Base-by-base conservation (phyloP, 1,140 invertebrate species). In the Drosophila oshimai region DNA sequence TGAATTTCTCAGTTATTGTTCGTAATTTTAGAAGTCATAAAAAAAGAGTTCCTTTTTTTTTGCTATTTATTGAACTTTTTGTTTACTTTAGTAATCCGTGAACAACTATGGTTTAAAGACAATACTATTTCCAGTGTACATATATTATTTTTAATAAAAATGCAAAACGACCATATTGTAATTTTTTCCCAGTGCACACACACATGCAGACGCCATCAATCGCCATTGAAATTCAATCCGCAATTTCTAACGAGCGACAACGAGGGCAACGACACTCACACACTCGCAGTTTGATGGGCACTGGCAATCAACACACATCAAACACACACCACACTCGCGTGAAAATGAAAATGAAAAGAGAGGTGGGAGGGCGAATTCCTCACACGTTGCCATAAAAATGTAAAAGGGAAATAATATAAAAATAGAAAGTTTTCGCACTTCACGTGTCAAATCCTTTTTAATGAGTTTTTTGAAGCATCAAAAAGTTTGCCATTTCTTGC, bases 401-500 rank as follows among this genome's bases (percentile, higher is more conserved):
- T 87, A 87, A 88, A 87, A 87, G 83, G 83, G 83, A 87, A 87
- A 81, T 87, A 87, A 87, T 87, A 87, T 87, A 87, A 87, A 87
- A 87, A 87, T 87, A 87, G 74, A 81, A 81, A 88, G 58, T 87
- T 89, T 87, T 89, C 67, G 69, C 86, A 90, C 76, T 89, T 89
- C 87, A 89, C 87, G 81, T 89, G 87, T 89, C 87, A 89, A 89
- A 89, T 89, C 87, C 87, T 87, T 89, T 89, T 89, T 89, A 89
- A 89, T 89, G 87, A 89, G 87, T 89, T 89, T 89, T 89, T 79
- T 62, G 74, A 77, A 76, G 87, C 87, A 89, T 89, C 87, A 89
- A 74, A 84, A 89, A 89, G 74, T 87, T 87, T 88, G 83, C 83
- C 69, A 81, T 86, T 86, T 87, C 81, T 86, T 87, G 67, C 69